Base-by-base conservation (phyloP, 2,113 vertebrate genomes). In the Spheniscus mendiculus region DNA sequence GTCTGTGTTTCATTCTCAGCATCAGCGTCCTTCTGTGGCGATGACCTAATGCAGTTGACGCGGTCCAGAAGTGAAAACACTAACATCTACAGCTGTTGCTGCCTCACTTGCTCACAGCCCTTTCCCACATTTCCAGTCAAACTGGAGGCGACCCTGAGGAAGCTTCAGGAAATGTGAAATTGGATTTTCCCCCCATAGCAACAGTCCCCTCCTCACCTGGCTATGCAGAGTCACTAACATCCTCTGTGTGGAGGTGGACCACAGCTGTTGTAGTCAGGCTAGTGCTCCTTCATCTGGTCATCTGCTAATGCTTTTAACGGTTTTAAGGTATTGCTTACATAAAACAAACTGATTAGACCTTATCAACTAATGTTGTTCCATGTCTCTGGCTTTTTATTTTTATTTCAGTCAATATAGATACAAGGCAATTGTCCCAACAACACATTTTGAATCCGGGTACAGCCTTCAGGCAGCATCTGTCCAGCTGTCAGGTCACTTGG, bases 181-280 rank as follows among this genome's bases (percentile, higher is more conserved):
- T 44, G 49, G 15, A 14, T 62, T 76, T 87, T 55, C 6, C 13
- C 20, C n/a, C 42, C 11, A 12, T 8, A 25, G n/a, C 34, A 30
- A 17, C 6, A 2, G 27, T 14, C 16, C 12, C 15, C 11, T 58
- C 52, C 26, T 72, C 18, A 12, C 32, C 27, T 32, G 30, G 55
- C 53, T 13, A 0, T 5, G 21, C 19, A 50, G 38, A 16, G 26
- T 29, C 42, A 20, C 17, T 18, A 6, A 20, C 32, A 53, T 19
- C 53, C 15, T 42, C 30, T 21, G 6, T 22, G n/a, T 15, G 49
- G 53, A 61, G 45, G 11, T 26, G 30, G 16, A 32, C 12, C 40
- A 36, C 30, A 5, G 14, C n/a, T 26, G 4, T 27, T 10, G 0
- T 18, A 49, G n/a, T 11, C 26, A 19, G 9, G 19, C 23, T 16